Evolutionary conservation across 1,140 invertebrate species (phyloP).

Genomic region (Diprion similis): DNA sequence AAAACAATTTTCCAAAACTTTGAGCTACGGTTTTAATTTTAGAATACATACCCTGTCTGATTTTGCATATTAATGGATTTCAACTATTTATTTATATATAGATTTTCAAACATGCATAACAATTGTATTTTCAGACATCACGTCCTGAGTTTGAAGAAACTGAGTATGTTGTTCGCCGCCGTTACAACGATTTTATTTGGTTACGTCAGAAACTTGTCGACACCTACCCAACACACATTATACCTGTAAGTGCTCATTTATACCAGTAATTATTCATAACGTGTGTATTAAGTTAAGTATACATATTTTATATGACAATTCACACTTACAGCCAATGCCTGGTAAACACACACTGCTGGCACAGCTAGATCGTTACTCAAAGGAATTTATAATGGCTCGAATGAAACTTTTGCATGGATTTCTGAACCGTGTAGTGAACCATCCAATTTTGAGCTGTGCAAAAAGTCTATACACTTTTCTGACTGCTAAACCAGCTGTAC

Average conservation of each 20-base stretch:
- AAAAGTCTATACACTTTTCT: slow-evolving; percentile 74
- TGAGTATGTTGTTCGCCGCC: slow-evolving; percentile 73
- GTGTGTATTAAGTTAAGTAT: neutral
- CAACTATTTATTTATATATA: slow-evolving; percentile 14
- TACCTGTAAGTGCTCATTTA: slow-evolving; percentile 65
- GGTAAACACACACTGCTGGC: slow-evolving; percentile 76
- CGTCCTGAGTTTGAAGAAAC: slow-evolving; percentile 71
- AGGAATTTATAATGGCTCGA: slow-evolving; percentile 75
- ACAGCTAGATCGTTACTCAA: slow-evolving; percentile 77
- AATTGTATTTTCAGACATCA: slow-evolving; percentile 61
- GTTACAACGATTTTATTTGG: slow-evolving; percentile 83
- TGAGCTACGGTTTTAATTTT: too few relatives aligned
- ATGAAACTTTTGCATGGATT: slow-evolving; percentile 77
- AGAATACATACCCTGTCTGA: too few relatives aligned
- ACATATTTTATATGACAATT: slow-evolving; percentile 14
- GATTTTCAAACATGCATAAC: neutral
- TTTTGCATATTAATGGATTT: neutral
- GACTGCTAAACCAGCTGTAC: slow-evolving; percentile 71
- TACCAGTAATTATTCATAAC: neutral
- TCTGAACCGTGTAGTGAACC: slow-evolving; percentile 69
- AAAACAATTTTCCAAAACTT: too few relatives aligned
- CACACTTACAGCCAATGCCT: slow-evolving; percentile 69
- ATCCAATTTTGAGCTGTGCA: slow-evolving; percentile 77
- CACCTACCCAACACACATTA: slow-evolving; percentile 71
- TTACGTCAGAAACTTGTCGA: slow-evolving; percentile 72